Conservation (phyloP, 1,140 invertebrate genomes). For the Nebria ingens region DNA sequence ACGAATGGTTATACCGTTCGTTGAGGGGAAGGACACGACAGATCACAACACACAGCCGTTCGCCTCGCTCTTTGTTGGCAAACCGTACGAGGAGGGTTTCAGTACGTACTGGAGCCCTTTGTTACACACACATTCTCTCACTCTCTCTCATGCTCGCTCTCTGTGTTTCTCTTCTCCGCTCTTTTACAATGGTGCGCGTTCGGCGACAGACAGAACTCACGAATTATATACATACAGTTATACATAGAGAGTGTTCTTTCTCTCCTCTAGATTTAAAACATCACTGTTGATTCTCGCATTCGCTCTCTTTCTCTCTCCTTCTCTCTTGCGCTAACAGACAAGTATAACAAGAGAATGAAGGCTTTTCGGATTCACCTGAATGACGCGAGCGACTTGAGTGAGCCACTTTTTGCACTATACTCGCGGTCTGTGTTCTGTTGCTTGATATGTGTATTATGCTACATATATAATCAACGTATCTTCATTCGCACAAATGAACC, state of each 20-base stretch:
- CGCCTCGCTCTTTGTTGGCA: constrained; percentile 5
- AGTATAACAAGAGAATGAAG: background rate
- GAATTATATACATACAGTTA: background rate
- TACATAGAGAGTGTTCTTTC: background rate
- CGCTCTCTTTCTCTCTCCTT: background rate
- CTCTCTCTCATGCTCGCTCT: background rate
- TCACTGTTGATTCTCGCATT: no score
- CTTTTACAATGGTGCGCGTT: background rate
- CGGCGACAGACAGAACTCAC: background rate
- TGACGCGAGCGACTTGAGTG: background rate
- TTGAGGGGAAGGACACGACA: background rate
- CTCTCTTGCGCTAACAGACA: background rate
- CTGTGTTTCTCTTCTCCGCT: background rate
- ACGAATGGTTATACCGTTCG: background rate
- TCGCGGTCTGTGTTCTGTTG: background rate
- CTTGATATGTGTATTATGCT: no score
- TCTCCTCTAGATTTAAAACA: no score
- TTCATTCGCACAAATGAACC: no score
- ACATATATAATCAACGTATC: no score
- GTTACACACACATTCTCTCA: background rate
- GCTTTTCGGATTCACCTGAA: constrained; percentile 2
- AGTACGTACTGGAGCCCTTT: background rate
- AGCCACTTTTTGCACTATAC: background rate
- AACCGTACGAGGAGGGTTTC: background rate
- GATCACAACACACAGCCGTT: background rate